Percentiles rank a stretch among this genome's conserved stretches.
Conservation (phyloP, 2,113 vertebrate genomes). For the Panurus biarmicus region DNA sequence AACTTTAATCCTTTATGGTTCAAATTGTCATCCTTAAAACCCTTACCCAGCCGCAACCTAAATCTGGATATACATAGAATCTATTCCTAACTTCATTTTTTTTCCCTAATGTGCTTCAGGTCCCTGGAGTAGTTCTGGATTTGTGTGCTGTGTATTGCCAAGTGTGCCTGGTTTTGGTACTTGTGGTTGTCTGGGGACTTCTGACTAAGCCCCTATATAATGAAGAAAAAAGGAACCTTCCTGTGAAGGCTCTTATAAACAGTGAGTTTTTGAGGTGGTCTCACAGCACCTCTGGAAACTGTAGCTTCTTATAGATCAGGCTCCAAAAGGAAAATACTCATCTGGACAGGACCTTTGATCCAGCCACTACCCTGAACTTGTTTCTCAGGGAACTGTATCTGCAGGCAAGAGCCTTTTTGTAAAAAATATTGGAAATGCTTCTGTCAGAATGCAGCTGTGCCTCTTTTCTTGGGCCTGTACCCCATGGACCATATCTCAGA, state of each 20-base stretch:
- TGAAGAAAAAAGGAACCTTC: not conserved
- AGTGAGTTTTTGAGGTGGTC: not conserved
- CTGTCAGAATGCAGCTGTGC: not conserved
- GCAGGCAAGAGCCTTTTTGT: not conserved
- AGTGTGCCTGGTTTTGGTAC: not conserved
- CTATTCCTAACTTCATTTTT: not conserved
- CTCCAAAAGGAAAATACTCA: not conserved
- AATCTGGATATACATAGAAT: not conserved
- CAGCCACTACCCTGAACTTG: not conserved
- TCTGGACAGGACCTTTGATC: not conserved
- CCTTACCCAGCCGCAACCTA: not conserved
- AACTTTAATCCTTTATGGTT: not conserved
- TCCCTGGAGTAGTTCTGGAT: not conserved
- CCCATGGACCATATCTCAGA: not conserved
- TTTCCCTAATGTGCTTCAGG: not conserved
- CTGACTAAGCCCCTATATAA: not conserved
- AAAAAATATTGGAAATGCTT: not conserved
- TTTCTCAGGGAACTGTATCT: not conserved
- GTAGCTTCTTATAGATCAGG: not conserved
- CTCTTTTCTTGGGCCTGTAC: not conserved
- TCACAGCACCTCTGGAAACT: not conserved
- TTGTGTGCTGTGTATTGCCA: not conserved
- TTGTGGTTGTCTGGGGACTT: not conserved
- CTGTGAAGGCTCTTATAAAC: not conserved
- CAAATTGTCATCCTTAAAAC: not conserved